phyloP scores from a whole-genome alignment of 2,888 invertebrate genomes.

The Pimpla rufipes region DNA sequence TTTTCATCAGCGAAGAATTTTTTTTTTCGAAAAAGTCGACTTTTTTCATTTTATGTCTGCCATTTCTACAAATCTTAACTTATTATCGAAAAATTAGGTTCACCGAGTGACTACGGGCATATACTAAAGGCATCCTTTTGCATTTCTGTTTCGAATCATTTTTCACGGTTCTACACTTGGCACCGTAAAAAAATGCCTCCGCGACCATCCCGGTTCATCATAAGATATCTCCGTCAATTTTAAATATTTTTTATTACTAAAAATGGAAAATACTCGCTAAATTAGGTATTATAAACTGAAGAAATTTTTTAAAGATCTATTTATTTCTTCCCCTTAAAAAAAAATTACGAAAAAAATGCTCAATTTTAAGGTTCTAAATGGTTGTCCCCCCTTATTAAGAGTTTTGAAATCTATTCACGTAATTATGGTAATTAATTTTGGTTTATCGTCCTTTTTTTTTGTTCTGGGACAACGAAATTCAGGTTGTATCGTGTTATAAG shows the following conservation, averaged over 20 bases:
- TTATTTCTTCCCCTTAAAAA: slow-evolving; percentile 1
- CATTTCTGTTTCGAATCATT: slow-evolving; percentile 28
- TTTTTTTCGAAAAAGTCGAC: slow-evolving; percentile 21
- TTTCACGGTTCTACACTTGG: slow-evolving; percentile 38
- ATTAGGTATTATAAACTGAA: slow-evolving; percentile 22
- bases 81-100: slow-evolving; percentile 38
- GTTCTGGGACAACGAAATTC: too few species aligned
- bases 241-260: slow-evolving; percentile 29
- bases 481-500: too few species aligned
- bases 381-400: too few species aligned
- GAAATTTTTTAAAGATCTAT: slow-evolving; percentile 21
- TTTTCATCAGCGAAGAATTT: slow-evolving; percentile 22
- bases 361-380: background rate
- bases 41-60: slow-evolving; percentile 37
- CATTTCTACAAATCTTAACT: slow-evolving; percentile 36
- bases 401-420: too few species aligned
- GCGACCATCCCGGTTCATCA: slow-evolving; percentile 21
- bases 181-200: slow-evolving; percentile 31
- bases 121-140: slow-evolving; percentile 21
- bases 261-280: slow-evolving; percentile 33
- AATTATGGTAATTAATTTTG: too few species aligned
- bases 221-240: slow-evolving; percentile 34
- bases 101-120: slow-evolving; percentile 30
- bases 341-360: background rate
- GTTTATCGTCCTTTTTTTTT: too few species aligned